phyloP scores from a whole-genome alignment of 2,888 invertebrate genomes.

The Andrena fulva region DNA sequence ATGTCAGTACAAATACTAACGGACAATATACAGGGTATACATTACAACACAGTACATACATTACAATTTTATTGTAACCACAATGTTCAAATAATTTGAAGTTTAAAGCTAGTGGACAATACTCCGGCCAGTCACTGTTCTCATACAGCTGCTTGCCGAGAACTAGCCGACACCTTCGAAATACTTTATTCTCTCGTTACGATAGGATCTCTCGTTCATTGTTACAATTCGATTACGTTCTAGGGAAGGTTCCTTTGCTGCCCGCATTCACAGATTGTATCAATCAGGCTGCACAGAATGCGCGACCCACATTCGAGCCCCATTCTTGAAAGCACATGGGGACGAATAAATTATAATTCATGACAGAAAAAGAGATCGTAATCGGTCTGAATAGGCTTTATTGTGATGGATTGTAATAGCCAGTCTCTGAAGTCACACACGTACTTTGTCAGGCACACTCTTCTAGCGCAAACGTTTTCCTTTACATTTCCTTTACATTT shows the following conservation, averaged over 20 bases:
- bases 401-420: constrained; percentile 20
- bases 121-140: no score
- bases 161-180: constrained; percentile 21
- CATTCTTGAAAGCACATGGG: constrained; percentile 10
- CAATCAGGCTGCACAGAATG: constrained; percentile 24
- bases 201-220: constrained; percentile 53
- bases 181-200: constrained; percentile 6
- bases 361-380: background rate
- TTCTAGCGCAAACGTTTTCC: background rate
- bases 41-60: no score
- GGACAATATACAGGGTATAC: no score
- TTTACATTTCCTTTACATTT: background rate
- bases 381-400: constrained; percentile 12
- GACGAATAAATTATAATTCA: constrained; percentile 37
- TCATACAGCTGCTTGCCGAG: background rate
- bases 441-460: constrained; percentile 7
- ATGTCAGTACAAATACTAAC: no score
- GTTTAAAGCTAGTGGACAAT: background rate
- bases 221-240: constrained; percentile 47
- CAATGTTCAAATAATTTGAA: constrained; percentile 2
- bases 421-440: constrained; percentile 3
- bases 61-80: no score
- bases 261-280: constrained; percentile 56
- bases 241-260: constrained; percentile 24
- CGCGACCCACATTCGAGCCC: constrained; percentile 26